These are phyloP conservation scores for Laupala kohalensis DNA, from an alignment of 1,140 invertebrate genomes.

Conservation along the genomic window DNA sequence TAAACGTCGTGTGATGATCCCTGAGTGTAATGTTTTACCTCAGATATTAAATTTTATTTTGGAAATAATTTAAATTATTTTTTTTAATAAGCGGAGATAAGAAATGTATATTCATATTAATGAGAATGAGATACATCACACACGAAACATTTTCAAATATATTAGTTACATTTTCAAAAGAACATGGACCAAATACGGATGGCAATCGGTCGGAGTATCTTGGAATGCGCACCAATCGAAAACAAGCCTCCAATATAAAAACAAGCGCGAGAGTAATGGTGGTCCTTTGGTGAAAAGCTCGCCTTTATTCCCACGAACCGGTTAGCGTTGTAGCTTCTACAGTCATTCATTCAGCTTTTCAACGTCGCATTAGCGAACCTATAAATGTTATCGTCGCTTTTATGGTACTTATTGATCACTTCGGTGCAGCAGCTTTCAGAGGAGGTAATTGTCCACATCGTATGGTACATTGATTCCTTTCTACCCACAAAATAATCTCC, in stretches of 20 bases:
- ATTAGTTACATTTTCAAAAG: too few relatives aligned
- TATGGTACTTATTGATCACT: not conserved
- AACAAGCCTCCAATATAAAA: not conserved
- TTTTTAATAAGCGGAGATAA: too few relatives aligned
- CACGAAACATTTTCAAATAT: too few relatives aligned
- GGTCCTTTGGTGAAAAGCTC: not conserved
- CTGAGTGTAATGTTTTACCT: too few relatives aligned
- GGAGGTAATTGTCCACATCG: not conserved
- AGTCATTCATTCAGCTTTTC: not conserved
- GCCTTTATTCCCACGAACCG: not conserved
- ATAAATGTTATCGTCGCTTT: not conserved
- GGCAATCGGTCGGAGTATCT: too few relatives aligned
- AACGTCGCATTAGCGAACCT: not conserved
- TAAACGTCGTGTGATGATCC: too few relatives aligned
- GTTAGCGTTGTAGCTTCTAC: not conserved
- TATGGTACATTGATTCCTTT: not conserved
- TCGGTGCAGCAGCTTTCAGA: not conserved
- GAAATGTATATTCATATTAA: too few relatives aligned
- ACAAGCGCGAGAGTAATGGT: not conserved
- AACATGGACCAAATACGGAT: too few relatives aligned
- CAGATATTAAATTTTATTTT: too few relatives aligned
- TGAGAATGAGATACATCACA: too few relatives aligned
- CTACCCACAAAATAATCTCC: not conserved
- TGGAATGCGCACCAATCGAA: too few relatives aligned
- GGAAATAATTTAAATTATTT: too few relatives aligned